phyloP scores from a whole-genome alignment of 2,888 invertebrate genomes.

The Drepanosiphum platanoidis region DNA sequence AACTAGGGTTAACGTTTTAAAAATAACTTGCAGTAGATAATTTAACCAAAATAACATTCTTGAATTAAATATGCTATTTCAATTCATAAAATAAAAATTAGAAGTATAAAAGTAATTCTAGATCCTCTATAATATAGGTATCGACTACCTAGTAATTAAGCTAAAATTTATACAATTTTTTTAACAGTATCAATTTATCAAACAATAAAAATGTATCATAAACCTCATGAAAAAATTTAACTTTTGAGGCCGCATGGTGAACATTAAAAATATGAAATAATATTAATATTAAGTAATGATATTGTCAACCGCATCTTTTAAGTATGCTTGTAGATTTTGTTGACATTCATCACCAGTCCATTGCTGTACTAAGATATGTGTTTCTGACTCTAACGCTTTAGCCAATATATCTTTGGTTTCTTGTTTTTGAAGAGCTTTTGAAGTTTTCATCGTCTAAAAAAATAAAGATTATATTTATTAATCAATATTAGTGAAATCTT shows the following conservation, averaged over 20 bases:
- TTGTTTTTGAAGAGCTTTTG: constrained; percentile 71
- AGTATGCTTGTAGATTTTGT: constrained; percentile 64
- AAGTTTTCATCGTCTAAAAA: constrained; percentile 75
- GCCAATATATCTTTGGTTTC: constrained; percentile 72
- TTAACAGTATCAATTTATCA: not conserved
- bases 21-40: not conserved
- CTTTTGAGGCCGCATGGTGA: constrained; percentile 2
- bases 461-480: not conserved
- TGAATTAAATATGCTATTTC: too few species aligned
- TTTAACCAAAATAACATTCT: constrained; percentile 7
- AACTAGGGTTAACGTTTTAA: not conserved
- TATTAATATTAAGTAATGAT: constrained; percentile 22
- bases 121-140: constrained; percentile 4
- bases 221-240: constrained; percentile 19
- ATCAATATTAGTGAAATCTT: not conserved
- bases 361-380: constrained; percentile 75
- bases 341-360: constrained; percentile 82
- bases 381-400: constrained; percentile 75
- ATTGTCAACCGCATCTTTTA: constrained; percentile 62
- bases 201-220: not conserved
- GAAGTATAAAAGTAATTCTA: constrained; percentile 26
- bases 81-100: not conserved
- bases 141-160: not conserved
- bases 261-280: constrained; percentile 20
- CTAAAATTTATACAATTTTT: not conserved